Evolutionary conservation across 2,113 vertebrate genomes (phyloP).

Genomic region (Campylomormyrus numenius): DNA sequence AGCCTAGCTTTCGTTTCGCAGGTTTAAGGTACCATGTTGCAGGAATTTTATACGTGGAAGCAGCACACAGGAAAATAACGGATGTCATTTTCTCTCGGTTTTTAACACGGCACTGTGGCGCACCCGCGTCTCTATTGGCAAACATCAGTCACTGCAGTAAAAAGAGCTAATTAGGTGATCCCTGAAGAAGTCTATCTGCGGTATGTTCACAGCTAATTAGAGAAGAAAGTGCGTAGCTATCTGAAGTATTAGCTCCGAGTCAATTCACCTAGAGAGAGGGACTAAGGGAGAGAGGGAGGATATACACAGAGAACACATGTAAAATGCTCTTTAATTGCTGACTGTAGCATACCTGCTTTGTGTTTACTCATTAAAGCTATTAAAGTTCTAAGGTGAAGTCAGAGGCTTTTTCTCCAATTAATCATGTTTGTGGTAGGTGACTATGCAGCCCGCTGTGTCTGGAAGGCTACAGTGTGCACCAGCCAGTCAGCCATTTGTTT

Average conservation of each 20-base stretch:
- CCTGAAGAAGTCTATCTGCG: neutral
- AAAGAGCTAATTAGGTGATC: neutral
- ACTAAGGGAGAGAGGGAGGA: neutral
- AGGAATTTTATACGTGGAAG: neutral
- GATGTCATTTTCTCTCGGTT: neutral
- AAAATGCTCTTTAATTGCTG: slow-evolving; percentile 1
- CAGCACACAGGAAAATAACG: neutral
- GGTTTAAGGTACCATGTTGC: neutral
- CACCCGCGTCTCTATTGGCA: neutral
- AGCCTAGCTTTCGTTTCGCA: neutral
- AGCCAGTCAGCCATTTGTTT: neutral
- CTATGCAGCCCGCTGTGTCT: neutral
- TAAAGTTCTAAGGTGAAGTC: neutral
- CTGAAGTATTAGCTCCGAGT: neutral
- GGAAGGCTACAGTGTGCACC: neutral
- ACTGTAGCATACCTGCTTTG: neutral
- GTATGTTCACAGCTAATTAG: neutral
- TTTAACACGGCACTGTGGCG: neutral
- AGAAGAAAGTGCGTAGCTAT: neutral
- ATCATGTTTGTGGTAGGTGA: neutral
- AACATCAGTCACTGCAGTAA: slow-evolving; percentile 6
- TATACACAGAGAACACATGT: neutral
- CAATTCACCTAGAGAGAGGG: neutral
- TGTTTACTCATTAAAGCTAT: slow-evolving; percentile 2
- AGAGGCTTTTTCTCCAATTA: neutral